Evolutionary conservation across 1,140 invertebrate genomes (phyloP).

Genomic region (Thaumetopoea pityocampa): DNA sequence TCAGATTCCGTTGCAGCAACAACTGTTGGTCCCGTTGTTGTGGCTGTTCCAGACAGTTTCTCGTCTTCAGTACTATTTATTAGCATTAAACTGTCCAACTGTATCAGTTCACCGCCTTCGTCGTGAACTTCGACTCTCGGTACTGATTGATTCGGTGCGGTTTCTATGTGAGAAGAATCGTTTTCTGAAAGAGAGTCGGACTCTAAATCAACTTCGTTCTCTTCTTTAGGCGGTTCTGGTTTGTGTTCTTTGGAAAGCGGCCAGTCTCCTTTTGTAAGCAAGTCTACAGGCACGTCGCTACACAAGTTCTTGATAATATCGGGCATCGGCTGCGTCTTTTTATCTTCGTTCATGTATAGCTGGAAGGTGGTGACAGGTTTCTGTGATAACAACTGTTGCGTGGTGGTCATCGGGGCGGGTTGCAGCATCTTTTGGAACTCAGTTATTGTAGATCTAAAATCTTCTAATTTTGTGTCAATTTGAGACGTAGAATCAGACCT

Average conservation of each 20-base stretch:
- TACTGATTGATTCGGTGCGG: conserved; percentile 56
- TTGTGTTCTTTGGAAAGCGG: conserved; percentile 44
- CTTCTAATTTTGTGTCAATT: conserved; percentile 88
- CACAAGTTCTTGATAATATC: conserved; percentile 62
- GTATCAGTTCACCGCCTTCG: conserved; percentile 79
- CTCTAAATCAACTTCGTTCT: conserved; percentile 71
- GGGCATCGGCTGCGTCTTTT: conserved; percentile 54
- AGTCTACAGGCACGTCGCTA: conserved; percentile 48
- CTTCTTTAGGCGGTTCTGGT: conserved; percentile 29
- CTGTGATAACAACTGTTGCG: conserved; percentile 21
- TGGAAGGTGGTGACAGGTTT: conserved; percentile 56
- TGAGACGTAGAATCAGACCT: conserved; percentile 91
- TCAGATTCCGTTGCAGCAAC: conserved; percentile 46
- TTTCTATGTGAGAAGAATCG: conserved; percentile 55
- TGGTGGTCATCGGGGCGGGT: conserved; percentile 79
- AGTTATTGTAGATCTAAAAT: conserved; percentile 89
- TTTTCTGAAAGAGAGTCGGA: conserved; percentile 80
- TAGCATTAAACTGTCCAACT: conserved; percentile 77
- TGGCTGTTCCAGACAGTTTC: conserved; percentile 37
- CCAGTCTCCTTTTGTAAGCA: conserved; percentile 51
- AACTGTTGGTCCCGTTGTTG: conserved; percentile 43
- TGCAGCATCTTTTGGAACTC: conserved; percentile 92
- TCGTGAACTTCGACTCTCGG: conserved; percentile 82
- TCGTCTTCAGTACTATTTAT: conserved; percentile 46
- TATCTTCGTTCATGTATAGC: conserved; percentile 35